phyloP scores from a whole-genome alignment of 2,888 invertebrate species.

The Orthosia gothica region DNA sequence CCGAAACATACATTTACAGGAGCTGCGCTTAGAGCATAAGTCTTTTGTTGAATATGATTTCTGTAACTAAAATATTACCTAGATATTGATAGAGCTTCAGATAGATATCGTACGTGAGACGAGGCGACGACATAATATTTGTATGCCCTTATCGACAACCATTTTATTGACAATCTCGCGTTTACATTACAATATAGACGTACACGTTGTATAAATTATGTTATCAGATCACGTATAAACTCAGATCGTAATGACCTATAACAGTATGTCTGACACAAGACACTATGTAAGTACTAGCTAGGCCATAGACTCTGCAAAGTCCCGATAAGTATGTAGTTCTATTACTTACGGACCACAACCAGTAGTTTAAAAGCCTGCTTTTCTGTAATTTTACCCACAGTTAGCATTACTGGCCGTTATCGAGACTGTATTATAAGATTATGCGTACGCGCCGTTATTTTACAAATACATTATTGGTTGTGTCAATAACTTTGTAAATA shows the following conservation, averaged over 20 bases:
- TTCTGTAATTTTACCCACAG: constrained; percentile 57
- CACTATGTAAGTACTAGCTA: constrained; percentile 46
- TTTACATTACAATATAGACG: constrained; percentile 50
- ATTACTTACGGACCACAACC: constrained; percentile 40
- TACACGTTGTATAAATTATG: constrained; percentile 38
- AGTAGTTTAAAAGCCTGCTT: constrained; percentile 54
- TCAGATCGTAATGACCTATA: constrained; percentile 61
- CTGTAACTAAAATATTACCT: constrained; percentile 4
- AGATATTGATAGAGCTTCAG: background rate
- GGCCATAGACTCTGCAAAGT: constrained; percentile 22
- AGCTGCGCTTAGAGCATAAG: background rate
- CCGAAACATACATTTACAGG: background rate
- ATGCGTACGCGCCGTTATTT: constrained; percentile 39
- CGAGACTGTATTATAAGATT: constrained; percentile 30
- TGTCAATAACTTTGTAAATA: constrained; percentile 16
- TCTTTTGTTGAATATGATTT: background rate
- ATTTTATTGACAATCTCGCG: constrained; percentile 41
- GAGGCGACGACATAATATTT: constrained; percentile 11
- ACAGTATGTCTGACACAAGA: constrained; percentile 62
- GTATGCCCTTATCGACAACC: constrained; percentile 45
- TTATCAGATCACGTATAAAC: constrained; percentile 54
- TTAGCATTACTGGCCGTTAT: constrained; percentile 49
- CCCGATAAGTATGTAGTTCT: constrained; percentile 32
- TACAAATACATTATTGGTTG: constrained; percentile 45
- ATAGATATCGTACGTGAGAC: background rate